Percentiles rank a stretch among this genome's conserved stretches.
Conservation (phyloP, 2,113 vertebrate species). For the Cygnus atratus region DNA sequence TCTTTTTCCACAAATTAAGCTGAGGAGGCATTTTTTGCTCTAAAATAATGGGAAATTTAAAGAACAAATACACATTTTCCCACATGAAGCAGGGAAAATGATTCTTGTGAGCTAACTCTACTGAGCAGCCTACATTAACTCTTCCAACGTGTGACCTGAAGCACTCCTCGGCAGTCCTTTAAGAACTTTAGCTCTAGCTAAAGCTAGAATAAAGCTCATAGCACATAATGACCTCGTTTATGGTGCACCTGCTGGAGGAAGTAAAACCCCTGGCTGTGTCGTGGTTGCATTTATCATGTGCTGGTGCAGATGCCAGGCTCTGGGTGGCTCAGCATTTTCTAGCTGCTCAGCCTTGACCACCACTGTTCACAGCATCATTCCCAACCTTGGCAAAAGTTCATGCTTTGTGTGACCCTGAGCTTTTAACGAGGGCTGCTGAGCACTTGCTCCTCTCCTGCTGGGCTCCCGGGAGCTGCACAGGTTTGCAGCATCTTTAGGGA, state of each 20-base stretch:
- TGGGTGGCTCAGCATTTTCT: background rate
- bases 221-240: background rate
- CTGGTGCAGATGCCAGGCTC: background rate
- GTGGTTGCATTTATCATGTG: background rate
- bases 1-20: background rate
- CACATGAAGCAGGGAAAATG: background rate
- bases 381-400: background rate
- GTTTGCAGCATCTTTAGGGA: background rate
- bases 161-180: background rate
- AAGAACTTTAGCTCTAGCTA: background rate
- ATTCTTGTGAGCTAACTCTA: background rate
- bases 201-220: background rate
- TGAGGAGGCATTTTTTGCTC: background rate
- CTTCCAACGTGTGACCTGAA: rapidly evolving
- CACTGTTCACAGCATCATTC: background rate
- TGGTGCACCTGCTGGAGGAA: background rate
- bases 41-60: background rate
- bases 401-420: background rate
- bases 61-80: background rate
- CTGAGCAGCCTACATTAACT: background rate
- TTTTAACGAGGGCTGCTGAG: background rate
- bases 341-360: background rate
- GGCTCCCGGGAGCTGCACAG: background rate
- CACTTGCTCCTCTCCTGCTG: background rate
- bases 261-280: background rate